These are phyloP conservation scores for Teleopsis dalmanni DNA, from an alignment of 1,140 invertebrate genomes.

Conservation along the genomic window DNA sequence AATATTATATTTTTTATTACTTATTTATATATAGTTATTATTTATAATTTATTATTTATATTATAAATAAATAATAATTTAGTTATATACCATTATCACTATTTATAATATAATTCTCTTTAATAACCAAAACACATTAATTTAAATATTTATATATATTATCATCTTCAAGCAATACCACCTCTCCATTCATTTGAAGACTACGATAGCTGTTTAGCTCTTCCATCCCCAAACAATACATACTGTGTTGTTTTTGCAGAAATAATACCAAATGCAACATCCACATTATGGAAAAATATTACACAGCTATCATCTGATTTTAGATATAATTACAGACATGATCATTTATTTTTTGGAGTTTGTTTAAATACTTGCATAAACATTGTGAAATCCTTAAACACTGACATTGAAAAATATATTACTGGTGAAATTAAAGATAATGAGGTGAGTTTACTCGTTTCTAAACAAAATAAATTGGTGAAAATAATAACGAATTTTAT, in stretches of 20 bases:
- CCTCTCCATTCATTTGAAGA: constrained; percentile 46
- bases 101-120: not conserved
- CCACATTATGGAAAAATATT: constrained; percentile 44
- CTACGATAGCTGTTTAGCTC: constrained; percentile 45
- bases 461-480: too few species aligned
- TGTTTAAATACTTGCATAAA: constrained; percentile 42
- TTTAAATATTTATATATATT: not conserved
- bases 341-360: constrained; percentile 47
- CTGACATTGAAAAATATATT: constrained; percentile 13
- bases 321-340: constrained; percentile 49
- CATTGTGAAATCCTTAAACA: constrained; percentile 3
- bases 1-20: too few species aligned
- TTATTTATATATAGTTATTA: too few species aligned
- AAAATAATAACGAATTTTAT: too few species aligned
- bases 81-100: too few species aligned
- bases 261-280: constrained; percentile 33
- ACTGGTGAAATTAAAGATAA: constrained; percentile 16
- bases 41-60: too few species aligned
- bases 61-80: too few species aligned
- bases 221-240: constrained; percentile 21
- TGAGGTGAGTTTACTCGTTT: constrained; percentile 17
- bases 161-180: constrained; percentile 45
- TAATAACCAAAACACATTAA: not conserved
- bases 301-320: constrained; percentile 37
- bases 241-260: constrained; percentile 48